Conservation (phyloP, 2,113 vertebrate genomes). For the Austrofundulus limnaeus region DNA sequence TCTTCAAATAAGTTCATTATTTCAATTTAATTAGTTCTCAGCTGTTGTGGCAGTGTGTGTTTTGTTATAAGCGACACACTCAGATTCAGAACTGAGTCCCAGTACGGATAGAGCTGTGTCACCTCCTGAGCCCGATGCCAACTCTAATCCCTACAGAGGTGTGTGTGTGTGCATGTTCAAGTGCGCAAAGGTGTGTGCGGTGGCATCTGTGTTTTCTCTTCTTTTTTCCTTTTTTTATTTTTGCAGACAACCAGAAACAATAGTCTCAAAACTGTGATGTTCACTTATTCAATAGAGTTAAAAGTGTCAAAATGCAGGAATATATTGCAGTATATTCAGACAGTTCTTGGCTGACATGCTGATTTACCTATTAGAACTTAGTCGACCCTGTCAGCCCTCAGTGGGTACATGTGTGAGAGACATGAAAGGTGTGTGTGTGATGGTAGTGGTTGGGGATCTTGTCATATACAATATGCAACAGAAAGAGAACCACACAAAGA, state of each 20-base stretch:
- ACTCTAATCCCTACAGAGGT: slow-evolving; percentile 10
- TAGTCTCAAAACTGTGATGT: slow-evolving; percentile 17
- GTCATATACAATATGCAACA: slow-evolving; percentile 44
- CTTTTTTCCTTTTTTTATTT: too few species aligned
- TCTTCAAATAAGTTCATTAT: slow-evolving; percentile 47
- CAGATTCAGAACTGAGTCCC: slow-evolving; percentile 47
- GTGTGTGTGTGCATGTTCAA: not conserved
- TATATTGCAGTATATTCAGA: slow-evolving; percentile 64
- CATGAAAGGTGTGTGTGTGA: slow-evolving; percentile 6
- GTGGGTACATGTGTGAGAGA: slow-evolving; percentile 8
- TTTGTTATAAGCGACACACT: not conserved
- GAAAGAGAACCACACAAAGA: slow-evolving; percentile 57
- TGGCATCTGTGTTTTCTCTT: slow-evolving; percentile 5
- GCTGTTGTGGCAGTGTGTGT: slow-evolving; percentile 21
- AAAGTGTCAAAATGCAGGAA: slow-evolving; percentile 47
- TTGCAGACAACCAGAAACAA: slow-evolving; percentile 36
- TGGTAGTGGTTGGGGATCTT: slow-evolving; percentile 16
- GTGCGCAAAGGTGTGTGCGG: not conserved
- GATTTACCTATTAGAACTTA: slow-evolving; percentile 67
- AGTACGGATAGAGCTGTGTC: slow-evolving; percentile 37
- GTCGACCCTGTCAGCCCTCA: slow-evolving; percentile 43
- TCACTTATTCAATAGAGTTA: slow-evolving; percentile 19
- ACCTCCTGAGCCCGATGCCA: slow-evolving; percentile 30
- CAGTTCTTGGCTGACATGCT: slow-evolving; percentile 63
- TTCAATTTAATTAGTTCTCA: slow-evolving; percentile 32